These are phyloP conservation scores for Hanleya hanleyi DNA, from an alignment of 2,888 invertebrate species.

Conservation along the genomic window DNA sequence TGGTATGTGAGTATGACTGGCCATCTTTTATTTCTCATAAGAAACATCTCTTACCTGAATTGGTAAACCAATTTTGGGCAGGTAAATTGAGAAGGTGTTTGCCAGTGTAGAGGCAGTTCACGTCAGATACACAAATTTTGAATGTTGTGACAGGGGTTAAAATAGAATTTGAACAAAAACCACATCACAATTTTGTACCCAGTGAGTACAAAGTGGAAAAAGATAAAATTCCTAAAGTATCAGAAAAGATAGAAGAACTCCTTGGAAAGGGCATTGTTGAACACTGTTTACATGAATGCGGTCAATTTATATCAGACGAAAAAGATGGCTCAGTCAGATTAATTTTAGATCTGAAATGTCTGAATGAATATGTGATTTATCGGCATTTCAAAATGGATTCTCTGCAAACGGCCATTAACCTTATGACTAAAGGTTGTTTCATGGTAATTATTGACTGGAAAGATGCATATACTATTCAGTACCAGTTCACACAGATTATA, in stretches of 20 bases:
- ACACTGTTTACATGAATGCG: not conserved
- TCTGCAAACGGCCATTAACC: not conserved
- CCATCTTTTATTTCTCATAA: no score
- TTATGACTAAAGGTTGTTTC: not conserved
- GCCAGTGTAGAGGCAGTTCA: not conserved
- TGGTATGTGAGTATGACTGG: no score
- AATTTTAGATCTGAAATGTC: not conserved
- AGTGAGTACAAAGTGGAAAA: no score
- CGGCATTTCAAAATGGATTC: not conserved
- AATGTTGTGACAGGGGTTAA: not conserved
- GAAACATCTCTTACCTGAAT: no score
- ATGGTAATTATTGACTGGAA: not conserved
- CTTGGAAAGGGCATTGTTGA: not conserved
- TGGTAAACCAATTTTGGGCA: not conserved
- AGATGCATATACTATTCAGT: not conserved
- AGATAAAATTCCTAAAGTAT: not conserved
- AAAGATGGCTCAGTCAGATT: not conserved
- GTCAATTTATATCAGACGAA: not conserved
- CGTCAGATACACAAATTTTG: not conserved
- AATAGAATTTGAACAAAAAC: not conserved
- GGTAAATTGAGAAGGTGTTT: not conserved
- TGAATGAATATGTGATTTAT: not conserved
- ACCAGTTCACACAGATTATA: not conserved
- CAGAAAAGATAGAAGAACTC: not conserved
- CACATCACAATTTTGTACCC: not conserved